Percentiles rank a stretch among this genome's conserved stretches.
These are phyloP conservation scores for Nannospalax galili DNA, from an alignment of 2,113 vertebrate genomes.

Conservation along the genomic window DNA sequence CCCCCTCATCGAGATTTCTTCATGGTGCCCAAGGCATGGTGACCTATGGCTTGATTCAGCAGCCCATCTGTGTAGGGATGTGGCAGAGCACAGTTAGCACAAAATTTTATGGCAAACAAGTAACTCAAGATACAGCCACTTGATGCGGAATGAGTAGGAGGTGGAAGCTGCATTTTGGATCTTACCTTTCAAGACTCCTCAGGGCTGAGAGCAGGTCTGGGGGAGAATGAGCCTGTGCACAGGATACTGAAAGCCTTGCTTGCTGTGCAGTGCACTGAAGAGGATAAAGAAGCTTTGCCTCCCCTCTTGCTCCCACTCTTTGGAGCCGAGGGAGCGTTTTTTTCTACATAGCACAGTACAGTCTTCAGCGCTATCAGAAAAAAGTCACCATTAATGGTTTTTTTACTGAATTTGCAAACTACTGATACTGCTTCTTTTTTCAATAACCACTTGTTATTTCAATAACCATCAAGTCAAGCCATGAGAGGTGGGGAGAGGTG, in stretches of 20 bases:
- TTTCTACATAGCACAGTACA: not conserved
- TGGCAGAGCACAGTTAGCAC: not conserved
- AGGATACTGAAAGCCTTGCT: not conserved
- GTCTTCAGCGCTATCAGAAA: not conserved
- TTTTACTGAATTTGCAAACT: constrained; percentile 44
- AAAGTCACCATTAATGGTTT: constrained; percentile 11
- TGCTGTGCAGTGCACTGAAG: constrained; percentile 1
- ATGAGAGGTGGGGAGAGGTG: constrained; percentile 49
- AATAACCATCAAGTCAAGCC: constrained; percentile 39
- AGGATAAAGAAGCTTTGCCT: constrained; percentile 43
- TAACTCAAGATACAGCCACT: not conserved
- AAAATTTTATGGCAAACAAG: not conserved
- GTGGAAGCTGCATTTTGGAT: not conserved
- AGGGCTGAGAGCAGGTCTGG: not conserved
- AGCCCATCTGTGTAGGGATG: not conserved
- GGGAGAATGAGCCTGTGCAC: not conserved
- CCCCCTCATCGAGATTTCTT: too few species aligned
- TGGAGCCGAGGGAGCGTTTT: not conserved
- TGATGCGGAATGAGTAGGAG: not conserved
- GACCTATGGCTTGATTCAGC: not conserved
- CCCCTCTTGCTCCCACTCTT: not conserved
- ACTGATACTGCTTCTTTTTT: constrained; percentile 20
- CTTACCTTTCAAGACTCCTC: not conserved
- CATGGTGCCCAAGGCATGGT: fast-evolving
- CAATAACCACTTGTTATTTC: constrained; percentile 56